Evolutionary conservation across 2,113 vertebrate genomes (phyloP).

Genomic region (Lichenostomus cassidix): DNA sequence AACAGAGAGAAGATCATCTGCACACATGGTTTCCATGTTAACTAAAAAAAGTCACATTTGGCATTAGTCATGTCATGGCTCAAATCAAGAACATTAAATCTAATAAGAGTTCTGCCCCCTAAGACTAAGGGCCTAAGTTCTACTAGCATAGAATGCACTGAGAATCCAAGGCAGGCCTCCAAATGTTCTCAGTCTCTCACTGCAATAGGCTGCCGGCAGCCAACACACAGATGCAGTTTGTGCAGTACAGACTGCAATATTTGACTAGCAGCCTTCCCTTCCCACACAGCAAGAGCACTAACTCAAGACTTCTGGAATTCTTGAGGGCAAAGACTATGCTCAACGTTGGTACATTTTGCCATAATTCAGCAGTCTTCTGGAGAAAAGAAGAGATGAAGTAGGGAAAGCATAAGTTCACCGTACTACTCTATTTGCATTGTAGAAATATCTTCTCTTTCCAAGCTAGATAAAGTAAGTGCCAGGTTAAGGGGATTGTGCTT

Average conservation of each 20-base stretch:
- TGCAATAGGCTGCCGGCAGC: neutral
- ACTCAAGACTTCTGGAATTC: neutral
- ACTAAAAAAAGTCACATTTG: conserved; percentile 66
- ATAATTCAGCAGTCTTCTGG: neutral
- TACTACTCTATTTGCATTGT: neutral
- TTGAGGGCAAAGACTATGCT: neutral
- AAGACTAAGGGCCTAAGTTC: neutral
- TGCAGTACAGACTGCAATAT: neutral
- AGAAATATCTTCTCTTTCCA: neutral
- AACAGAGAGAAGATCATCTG: conserved; percentile 93
- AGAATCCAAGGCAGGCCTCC: neutral
- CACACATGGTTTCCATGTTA: conserved; percentile 88
- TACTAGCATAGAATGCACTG: neutral
- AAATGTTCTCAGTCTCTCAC: neutral
- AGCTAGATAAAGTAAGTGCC: neutral
- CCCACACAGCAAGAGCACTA: neutral
- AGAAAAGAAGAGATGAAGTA: neutral
- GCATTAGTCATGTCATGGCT: neutral
- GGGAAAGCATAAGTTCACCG: neutral
- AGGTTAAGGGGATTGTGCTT: neutral
- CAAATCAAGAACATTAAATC: neutral
- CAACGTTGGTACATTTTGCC: neutral
- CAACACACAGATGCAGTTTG: neutral
- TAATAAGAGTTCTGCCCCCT: neutral
- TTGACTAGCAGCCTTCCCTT: neutral